phyloP scores from a whole-genome alignment of 1,140 invertebrate genomes.

The Nixonia krombeini region DNA sequence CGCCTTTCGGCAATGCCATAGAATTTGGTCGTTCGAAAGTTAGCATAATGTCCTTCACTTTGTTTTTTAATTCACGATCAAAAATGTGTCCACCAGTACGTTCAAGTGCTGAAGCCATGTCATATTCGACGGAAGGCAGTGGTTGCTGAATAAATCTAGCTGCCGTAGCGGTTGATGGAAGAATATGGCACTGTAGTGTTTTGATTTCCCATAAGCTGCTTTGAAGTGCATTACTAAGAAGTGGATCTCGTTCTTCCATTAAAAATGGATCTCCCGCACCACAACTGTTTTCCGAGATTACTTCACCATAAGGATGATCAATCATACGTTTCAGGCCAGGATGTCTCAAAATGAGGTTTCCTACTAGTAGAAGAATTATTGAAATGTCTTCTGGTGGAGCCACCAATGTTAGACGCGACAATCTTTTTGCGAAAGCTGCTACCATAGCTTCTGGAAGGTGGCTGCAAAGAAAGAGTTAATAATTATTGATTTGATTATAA shows the following conservation, averaged over 20 bases:
- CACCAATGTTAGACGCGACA: conserved; percentile 85
- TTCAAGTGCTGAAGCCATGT: conserved; percentile 77
- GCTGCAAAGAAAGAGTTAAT: no score
- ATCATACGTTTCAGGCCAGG: conserved; percentile 85
- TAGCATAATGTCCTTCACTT: conserved; percentile 75
- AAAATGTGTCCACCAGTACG: conserved; percentile 75
- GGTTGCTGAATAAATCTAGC: conserved; percentile 80
- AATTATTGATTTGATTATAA: no score
- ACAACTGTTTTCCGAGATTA: conserved; percentile 30
- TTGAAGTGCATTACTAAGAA: conserved; percentile 83
- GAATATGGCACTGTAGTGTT: conserved; percentile 81
- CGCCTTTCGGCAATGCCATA: conserved; percentile 68
- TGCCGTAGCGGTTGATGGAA: conserved; percentile 79
- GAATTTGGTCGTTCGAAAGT: conserved; percentile 76
- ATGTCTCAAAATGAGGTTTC: conserved; percentile 90
- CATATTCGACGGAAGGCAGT: conserved; percentile 78
- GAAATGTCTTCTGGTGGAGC: conserved; percentile 86
- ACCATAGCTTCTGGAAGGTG: conserved; percentile 93
- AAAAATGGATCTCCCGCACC: conserved; percentile 83
- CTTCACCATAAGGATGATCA: conserved; percentile 72
- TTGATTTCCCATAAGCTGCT: conserved; percentile 95
- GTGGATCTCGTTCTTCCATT: conserved; percentile 84
- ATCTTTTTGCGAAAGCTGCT: conserved; percentile 92
- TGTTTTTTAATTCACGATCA: conserved; percentile 76
- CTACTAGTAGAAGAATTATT: conserved; percentile 86